Evolutionary conservation across 1,140 invertebrate genomes (phyloP), one percentile per base, ranked within the genome.

Genomic region (Drosophila mauritiana): DNA sequence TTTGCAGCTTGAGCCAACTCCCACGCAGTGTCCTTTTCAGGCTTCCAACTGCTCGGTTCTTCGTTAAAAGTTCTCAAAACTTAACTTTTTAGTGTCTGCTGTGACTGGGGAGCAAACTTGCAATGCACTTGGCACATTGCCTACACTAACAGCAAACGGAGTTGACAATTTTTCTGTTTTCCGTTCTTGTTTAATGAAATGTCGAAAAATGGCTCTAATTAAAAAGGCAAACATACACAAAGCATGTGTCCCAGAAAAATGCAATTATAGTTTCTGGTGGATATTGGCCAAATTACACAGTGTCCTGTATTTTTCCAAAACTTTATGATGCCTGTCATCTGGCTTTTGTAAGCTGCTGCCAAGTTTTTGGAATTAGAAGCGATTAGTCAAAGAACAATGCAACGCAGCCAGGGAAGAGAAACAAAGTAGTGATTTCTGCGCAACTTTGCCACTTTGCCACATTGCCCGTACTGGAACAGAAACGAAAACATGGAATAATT

Each of bases 31-130:
- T 55, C 42, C 42, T 76, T 56, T 20, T 43, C 13, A 15, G 48
- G 25, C 27, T 49, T 48, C 13, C 40, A 37, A 27, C 67, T 54
- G 55, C 64, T 67, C 61, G 56, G 40, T 63, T 81, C 53, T 83
- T 89, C 84, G 82, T 78, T 86, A 85, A 85, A 85, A 85, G 78
- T 85, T 85, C 52, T 49, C 39, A 70, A 85, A 85, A 85, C 56
- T 85, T 80, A 78, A 65, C 54, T 69, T 80, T 80, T 73, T 48
- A 57, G 46, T 63, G 48, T 56, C 52, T 68, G 54, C 46, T 34
- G 57, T 55, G 61, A 46, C 37, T 46, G 42, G 49, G 37, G 59
- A 63, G 45, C 52, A 61, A 72, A 74, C 54, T 80, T 58, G 48
- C 45, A 13, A 40, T 72, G 53, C 57, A 56, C 69, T 82, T 82